Conservation (phyloP, 1,140 invertebrate genomes). For the Ceratina calcarata region DNA sequence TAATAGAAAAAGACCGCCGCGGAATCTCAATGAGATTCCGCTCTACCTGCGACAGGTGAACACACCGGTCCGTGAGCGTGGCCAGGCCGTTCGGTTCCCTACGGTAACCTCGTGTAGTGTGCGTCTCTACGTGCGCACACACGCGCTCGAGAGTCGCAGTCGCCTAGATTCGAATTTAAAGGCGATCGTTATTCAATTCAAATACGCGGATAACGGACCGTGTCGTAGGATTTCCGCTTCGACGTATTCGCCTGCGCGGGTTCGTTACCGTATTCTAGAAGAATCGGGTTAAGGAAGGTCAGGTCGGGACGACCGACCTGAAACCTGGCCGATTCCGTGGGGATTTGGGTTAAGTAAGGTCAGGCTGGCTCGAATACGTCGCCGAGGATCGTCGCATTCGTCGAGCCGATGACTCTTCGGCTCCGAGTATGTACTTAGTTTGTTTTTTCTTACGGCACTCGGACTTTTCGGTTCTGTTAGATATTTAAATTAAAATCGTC, state of each 20-base stretch:
- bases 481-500: too few species aligned
- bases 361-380: slow-evolving; percentile 20
- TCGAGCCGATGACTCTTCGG: neutral
- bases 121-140: slow-evolving; percentile 7
- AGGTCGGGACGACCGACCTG: slow-evolving; percentile 46
- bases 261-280: slow-evolving; percentile 58
- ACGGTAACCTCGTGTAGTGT: neutral
- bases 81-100: neutral
- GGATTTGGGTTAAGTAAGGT: slow-evolving; percentile 52
- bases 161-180: slow-evolving; percentile 66
- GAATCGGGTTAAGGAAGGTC: slow-evolving; percentile 66
- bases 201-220: slow-evolving; percentile 59
- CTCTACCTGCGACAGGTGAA: slow-evolving; percentile 57
- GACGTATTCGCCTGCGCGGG: slow-evolving; percentile 19
- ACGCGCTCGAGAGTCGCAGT: neutral
- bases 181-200: slow-evolving; percentile 65
- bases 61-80: slow-evolving; percentile 37
- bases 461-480: too few species aligned
- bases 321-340: slow-evolving; percentile 28
- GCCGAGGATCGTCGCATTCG: neutral
- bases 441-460: too few species aligned
- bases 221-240: slow-evolving; percentile 58
- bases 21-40: slow-evolving; percentile 57
- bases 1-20: slow-evolving; percentile 40
- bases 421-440: neutral